Conservation (phyloP, 2,797 vertebrate species). For the Platalea minor region DNA sequence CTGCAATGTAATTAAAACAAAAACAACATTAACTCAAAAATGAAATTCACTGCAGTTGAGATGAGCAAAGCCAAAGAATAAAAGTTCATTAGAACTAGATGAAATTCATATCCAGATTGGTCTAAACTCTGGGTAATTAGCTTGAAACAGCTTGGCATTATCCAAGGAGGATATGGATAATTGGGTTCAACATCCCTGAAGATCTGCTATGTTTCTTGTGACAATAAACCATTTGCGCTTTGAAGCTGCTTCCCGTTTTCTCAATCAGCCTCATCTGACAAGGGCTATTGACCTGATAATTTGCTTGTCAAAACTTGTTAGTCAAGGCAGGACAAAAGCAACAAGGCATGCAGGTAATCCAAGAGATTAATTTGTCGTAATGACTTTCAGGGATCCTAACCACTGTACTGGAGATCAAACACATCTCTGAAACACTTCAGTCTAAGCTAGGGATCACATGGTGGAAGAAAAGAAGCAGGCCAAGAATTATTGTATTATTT, state of each 20-base stretch:
- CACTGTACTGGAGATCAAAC: not conserved
- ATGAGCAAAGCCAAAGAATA: conserved; percentile 38
- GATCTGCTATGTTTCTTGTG: conserved; percentile 58
- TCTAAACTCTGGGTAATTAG: conserved; percentile 68
- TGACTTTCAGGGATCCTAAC: conserved; percentile 40
- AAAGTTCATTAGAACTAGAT: conserved; percentile 60
- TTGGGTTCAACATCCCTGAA: conserved; percentile 69
- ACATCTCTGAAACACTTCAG: not conserved
- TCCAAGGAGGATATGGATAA: conserved; percentile 67
- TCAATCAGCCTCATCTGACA: conserved; percentile 46
- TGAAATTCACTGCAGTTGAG: conserved; percentile 28
- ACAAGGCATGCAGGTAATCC: conserved; percentile 55
- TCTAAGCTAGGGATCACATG: not conserved
- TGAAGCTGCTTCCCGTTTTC: conserved; percentile 34
- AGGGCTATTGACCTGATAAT: conserved; percentile 64
- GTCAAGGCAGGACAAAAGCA: conserved; percentile 53
- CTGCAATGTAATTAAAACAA: conserved; percentile 63
- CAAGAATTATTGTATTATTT: not conserved
- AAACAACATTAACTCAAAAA: conserved; percentile 52
- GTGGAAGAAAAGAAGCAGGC: not conserved
- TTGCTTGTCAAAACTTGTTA: conserved; percentile 72
- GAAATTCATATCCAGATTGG: conserved; percentile 64
- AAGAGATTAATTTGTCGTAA: conserved; percentile 51
- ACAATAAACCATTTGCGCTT: conserved; percentile 62
- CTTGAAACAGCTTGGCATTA: conserved; percentile 66